phyloP scores from a whole-genome alignment of 2,797 vertebrate genomes.

The Buceros bicornis region DNA sequence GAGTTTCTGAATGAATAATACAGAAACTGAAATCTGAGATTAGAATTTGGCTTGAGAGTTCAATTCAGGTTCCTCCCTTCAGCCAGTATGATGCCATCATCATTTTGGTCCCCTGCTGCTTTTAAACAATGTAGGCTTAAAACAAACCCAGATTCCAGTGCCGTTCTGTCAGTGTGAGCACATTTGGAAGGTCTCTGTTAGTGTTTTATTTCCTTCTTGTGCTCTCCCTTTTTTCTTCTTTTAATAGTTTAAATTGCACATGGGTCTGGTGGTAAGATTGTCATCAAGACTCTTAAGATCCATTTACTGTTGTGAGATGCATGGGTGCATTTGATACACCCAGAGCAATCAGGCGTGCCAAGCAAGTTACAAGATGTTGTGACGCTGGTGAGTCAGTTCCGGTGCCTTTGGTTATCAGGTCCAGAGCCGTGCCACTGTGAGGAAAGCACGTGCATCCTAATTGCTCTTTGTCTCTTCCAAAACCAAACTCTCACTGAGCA shows the following conservation, averaged over 20 bases:
- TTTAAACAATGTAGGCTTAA: slow-evolving; percentile 60
- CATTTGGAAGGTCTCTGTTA: slow-evolving; percentile 37
- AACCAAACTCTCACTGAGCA: neutral
- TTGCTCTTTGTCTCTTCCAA: neutral
- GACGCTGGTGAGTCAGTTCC: neutral
- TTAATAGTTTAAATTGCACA: neutral
- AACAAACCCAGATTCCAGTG: slow-evolving; percentile 58
- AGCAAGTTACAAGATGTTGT: neutral
- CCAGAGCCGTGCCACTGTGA: neutral
- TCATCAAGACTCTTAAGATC: slow-evolving; percentile 39
- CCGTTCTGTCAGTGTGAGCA: slow-evolving; percentile 27
- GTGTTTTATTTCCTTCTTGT: neutral
- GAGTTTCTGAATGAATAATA: slow-evolving; percentile 8
- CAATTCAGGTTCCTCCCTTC: slow-evolving; percentile 47
- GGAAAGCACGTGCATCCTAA: neutral
- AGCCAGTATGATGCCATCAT: slow-evolving; percentile 59
- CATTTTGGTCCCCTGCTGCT: slow-evolving; percentile 53
- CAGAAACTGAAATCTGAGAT: slow-evolving; percentile 42
- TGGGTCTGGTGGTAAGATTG: slow-evolving; percentile 15
- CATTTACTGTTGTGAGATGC: neutral
- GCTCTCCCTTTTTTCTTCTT: neutral
- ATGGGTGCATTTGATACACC: neutral
- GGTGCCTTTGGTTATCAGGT: neutral
- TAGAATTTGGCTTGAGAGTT: slow-evolving; percentile 61
- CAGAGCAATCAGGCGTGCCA: neutral